These are phyloP conservation scores for Malurus splendens DNA, from an alignment of 2,797 vertebrate species.

Conservation along the genomic window DNA sequence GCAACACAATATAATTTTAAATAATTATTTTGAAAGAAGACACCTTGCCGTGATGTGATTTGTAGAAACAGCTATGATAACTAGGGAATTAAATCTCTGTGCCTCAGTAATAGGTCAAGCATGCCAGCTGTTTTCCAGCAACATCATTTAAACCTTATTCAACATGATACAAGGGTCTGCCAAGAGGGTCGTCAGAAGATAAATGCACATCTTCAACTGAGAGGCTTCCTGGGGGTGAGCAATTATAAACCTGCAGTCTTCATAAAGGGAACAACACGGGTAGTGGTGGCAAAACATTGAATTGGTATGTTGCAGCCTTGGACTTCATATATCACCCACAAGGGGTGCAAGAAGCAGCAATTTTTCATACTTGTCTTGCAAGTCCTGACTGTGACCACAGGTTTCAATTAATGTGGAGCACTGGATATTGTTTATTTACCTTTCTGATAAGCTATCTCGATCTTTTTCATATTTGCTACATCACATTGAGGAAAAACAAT, in stretches of 20 bases:
- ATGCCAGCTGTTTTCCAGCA: background rate
- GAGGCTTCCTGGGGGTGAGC: background rate
- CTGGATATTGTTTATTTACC: background rate
- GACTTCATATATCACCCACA: background rate
- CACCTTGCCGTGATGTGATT: background rate
- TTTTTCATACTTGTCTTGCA: background rate
- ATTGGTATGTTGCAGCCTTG: background rate
- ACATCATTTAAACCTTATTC: background rate
- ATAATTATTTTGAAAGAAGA: background rate
- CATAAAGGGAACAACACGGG: background rate
- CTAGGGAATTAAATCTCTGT: background rate
- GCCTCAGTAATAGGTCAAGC: background rate
- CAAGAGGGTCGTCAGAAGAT: background rate
- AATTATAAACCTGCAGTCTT: background rate
- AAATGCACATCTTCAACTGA: background rate
- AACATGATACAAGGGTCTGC: background rate
- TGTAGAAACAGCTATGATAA: background rate
- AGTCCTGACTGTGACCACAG: background rate
- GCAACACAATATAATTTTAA: background rate
- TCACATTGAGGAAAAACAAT: background rate
- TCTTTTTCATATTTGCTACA: background rate
- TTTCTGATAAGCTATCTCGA: background rate
- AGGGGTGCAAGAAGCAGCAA: background rate
- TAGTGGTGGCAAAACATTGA: background rate
- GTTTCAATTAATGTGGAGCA: background rate